Percentiles rank a stretch among this genome's conserved stretches.
Evolutionary conservation across 1,140 invertebrate species (phyloP).

Genomic region (Heliconius congener): DNA sequence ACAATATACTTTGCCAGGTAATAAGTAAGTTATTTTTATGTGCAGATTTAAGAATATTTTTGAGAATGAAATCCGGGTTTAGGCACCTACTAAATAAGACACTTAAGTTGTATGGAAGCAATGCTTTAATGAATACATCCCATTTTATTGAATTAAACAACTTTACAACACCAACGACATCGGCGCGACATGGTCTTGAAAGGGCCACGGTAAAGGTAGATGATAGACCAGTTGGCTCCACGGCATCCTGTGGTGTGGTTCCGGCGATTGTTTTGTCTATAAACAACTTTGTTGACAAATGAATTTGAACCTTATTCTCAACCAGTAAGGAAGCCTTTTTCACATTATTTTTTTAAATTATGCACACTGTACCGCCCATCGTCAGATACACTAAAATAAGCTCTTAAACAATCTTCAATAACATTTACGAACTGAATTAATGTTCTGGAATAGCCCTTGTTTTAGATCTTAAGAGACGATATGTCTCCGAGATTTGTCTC

Average conservation of each 20-base stretch:
- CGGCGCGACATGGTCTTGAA: conserved; percentile 18
- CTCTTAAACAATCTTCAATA: conserved; percentile 25
- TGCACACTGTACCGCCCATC: conserved; percentile 20
- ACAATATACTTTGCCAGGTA: background rate
- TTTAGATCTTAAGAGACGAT: conserved; percentile 25
- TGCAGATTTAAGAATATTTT: background rate
- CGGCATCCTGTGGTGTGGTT: conserved; percentile 39
- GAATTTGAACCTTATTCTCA: background rate
- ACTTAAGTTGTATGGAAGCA: background rate
- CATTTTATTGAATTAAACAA: background rate
- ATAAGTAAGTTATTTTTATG: background rate
- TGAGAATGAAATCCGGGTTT: background rate
- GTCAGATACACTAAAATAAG: conserved; percentile 28
- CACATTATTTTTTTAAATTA: conserved; percentile 13
- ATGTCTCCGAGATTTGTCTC: conserved; percentile 23
- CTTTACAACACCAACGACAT: conserved; percentile 13
- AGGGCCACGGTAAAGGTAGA: conserved; percentile 19
- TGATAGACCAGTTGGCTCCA: conserved; percentile 21
- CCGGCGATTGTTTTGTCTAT: conserved; percentile 36
- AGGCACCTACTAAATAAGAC: background rate
- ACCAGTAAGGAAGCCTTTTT: background rate
- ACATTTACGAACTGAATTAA: conserved; percentile 30
- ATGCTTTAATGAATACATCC: background rate
- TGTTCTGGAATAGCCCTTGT: conserved; percentile 31
- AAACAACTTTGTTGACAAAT: background rate